These are phyloP conservation scores for Netelia virgata DNA, from an alignment of 2,888 invertebrate genomes.

Conservation along the genomic window DNA sequence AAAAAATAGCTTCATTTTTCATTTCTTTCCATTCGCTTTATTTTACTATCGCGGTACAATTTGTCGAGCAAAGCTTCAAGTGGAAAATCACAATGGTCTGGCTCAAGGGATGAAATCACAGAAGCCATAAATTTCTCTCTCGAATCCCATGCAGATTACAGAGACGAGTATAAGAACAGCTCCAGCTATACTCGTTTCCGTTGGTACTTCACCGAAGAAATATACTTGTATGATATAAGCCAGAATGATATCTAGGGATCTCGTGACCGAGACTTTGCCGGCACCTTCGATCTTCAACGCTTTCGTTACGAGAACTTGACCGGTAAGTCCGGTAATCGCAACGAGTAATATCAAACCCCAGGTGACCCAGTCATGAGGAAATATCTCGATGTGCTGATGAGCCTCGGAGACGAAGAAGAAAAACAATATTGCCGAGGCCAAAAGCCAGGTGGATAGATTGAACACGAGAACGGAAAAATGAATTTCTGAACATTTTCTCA, in stretches of 20 bases:
- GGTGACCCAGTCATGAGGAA: constrained; percentile 79
- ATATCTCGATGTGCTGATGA: constrained; percentile 71
- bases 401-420: constrained; percentile 77
- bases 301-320: constrained; percentile 84
- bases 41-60: not conserved
- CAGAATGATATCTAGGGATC: constrained; percentile 85
- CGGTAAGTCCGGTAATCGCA: constrained; percentile 83
- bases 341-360: constrained; percentile 81
- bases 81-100: not conserved
- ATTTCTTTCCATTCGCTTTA: not conserved
- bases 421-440: constrained; percentile 80
- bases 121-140: constrained; percentile 82
- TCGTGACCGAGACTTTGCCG: constrained; percentile 85
- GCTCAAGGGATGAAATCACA: constrained; percentile 82
- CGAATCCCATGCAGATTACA: constrained; percentile 85
- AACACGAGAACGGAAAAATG: constrained; percentile 85
- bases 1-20: not conserved
- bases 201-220: constrained; percentile 84
- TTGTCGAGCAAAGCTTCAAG: not conserved
- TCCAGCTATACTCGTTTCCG: constrained; percentile 82
- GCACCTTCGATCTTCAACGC: constrained; percentile 85
- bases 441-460: constrained; percentile 84
- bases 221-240: constrained; percentile 85
- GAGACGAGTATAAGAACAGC: constrained; percentile 83
- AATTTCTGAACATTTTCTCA: constrained; percentile 85